Base-by-base conservation (phyloP, 1,140 invertebrate species). In the Drosophila navojoa region DNA sequence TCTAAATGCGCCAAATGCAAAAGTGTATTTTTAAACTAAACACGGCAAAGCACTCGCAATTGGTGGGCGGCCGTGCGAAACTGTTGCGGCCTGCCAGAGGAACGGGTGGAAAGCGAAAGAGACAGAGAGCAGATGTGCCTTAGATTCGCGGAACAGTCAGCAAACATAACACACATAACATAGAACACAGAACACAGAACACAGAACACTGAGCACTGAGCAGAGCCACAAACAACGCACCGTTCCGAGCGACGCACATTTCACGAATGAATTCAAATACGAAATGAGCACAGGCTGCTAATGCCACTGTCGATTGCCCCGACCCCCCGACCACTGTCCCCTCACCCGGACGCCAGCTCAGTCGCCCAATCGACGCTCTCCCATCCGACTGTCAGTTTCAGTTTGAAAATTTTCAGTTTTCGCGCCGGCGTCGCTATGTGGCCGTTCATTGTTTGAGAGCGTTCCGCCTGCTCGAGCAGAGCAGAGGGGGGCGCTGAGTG, bases 201-300 rank as follows among this genome's bases (percentile, higher is more conserved):
- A 49, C 47, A 53, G 62, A 71, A 52, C 67, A 32, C 7, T 9
- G 53, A 58, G 53, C 59, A 64, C 64, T 68, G 45, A 75, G 42
- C 44, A 54, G 0, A 68, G 32, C 35, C 16, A 35, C 47, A 19
- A 10, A 47, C 53, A 71, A 64, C 71, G 47, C n/a, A 75, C 66
- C 79, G 75, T 81, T 76, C 84, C 68, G 82, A 77, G 70, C 84
- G 74, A 87, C 82, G 82, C 84, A 87, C 82, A 82, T 82, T 87
- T 87, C 84, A 79, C 82, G 84, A 89, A 79, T 87, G 82, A 86
- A 86, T 79, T 87, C 82, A 86, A 82, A 86, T 87, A 79, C 82
- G 76, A 87, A 87, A 87, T 89, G 84, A 87, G 84, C 76, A 87
- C 82, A 67, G 52, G 40, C 75, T 62, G 71, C 45, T 27, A 40